Evolutionary conservation across 2,113 vertebrate genomes (phyloP), one percentile per base, ranked within the genome.

Genomic region (Leucoraja erinaceus): DNA sequence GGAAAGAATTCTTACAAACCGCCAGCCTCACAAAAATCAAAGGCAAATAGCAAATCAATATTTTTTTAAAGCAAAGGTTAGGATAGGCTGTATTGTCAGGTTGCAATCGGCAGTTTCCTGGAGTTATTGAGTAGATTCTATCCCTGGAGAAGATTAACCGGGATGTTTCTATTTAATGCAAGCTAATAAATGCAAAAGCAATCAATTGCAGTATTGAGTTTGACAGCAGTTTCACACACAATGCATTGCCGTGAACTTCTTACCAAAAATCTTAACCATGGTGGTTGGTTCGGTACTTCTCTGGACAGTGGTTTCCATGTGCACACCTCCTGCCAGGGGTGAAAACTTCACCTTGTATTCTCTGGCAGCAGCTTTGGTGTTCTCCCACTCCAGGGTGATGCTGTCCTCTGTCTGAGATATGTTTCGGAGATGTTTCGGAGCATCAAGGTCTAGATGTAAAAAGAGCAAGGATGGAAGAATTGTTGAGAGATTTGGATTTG

Each of bases 321-420:
- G 99, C 76, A 98, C 98, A 0, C 97, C 98, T 91, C 98, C 99
- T 5, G 98, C 98, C 94, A 99, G 96, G 75, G 98, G 98, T 12
- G 98, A 98, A 0, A 97, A 99, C 94, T 99, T 99, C 93, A 99
- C 97, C 72, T 98, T 96, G 93, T 99, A 99, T 93, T 93, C 97
- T 79, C 97, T 96, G 0, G 98, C 95, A 0, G 95, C 94, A 0
- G 98, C 97, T 1, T 95, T 96, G 94, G 97, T 99, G 93, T 99
- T 99, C 94, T 95, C 97, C 99, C 99, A 99, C 93, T 99, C 97
- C 86, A 99, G 94, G 33, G 98, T 99, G 94, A 99, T 98, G 94
- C 96, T 99, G 86, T 83, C 97, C 5, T 99, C 99, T 0, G 98
- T 99, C 95, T 98, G 96, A 25, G 98, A 97, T 93, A 98, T 93